Base-by-base conservation (phyloP, 2,797 vertebrate species). In the Bryconaethiops microstoma region DNA sequence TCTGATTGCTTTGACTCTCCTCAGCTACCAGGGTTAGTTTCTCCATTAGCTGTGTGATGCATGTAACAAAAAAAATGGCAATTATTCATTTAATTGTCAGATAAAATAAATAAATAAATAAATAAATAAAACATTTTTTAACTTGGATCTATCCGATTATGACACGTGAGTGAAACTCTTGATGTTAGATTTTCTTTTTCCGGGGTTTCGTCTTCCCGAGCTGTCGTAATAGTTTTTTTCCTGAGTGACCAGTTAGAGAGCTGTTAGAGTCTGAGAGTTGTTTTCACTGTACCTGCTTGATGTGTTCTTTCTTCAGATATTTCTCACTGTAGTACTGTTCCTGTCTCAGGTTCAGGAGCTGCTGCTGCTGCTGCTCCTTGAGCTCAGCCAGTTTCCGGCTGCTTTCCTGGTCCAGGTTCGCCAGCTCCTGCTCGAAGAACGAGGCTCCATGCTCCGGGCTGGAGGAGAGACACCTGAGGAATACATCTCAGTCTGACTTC, bases 271-370 rank as follows among this genome's bases (percentile, higher is more conserved):
- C n/a, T n/a, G 70, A 29, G 52, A 23, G 1, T 12, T 45, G 1
- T 12, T 45, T 13, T 64, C 21, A 42, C 52, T 70, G 1, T 80
- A 99, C 98, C 96, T 95, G 94, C 88, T 98, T 99, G 81, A 99
- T 97, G 75, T 99, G 98, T 59, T 99, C 97, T 70, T 95, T 95
- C 87, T 99, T 97, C 78, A 99, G 97, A 79, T 98, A 98, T 72
- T 99, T 99, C 88, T 99, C 97, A 62, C 97, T 99, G 87, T 98
- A 98, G 89, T 98, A 99, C 89, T 99, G 98, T 48, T 99, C 98
- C 92, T 98, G 98, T 42, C 97, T 93, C 84, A 99, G 94, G 87
- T 96, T 95, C 63, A 99, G 94, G 1, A 99, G 94, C 90, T 98
- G 97, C 87, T 98, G 96, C 65, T 98, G 96, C 81, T 99, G 98